Conservation (phyloP, 1,140 invertebrate species). For the Caenorhabditis inopinata region DNA sequence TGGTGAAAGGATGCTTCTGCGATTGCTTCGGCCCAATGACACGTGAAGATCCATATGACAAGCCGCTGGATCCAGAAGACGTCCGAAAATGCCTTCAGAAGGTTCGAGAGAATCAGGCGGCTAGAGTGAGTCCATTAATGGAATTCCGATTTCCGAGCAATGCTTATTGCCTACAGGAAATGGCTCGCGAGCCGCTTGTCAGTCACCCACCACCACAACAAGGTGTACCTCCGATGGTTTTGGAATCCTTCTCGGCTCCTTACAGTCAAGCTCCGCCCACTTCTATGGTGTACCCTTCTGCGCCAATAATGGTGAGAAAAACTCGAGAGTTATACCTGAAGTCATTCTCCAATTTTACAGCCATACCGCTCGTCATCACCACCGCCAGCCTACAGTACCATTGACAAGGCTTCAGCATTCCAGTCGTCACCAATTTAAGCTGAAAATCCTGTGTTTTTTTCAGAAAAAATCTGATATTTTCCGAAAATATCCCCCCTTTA, state of each 20-base stretch:
- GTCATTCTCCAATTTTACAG: neutral
- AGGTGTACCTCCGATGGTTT: neutral
- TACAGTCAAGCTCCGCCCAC: neutral
- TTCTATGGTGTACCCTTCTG: neutral
- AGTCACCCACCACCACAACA: neutral
- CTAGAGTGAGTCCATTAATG: neutral
- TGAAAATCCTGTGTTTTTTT: no score
- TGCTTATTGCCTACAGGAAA: neutral
- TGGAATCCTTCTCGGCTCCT: neutral
- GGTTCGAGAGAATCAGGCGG: constrained; percentile 38
- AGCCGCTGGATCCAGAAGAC: constrained; percentile 44
- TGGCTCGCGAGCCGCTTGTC: constrained; percentile 15
- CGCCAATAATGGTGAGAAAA: neutral
- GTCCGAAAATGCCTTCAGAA: constrained; percentile 40
- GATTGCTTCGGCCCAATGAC: constrained; percentile 44
- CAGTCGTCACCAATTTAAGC: no score
- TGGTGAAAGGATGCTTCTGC: constrained; percentile 49
- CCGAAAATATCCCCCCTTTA: no score
- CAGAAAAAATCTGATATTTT: no score
- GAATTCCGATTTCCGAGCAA: no score
- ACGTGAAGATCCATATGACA: constrained; percentile 36
- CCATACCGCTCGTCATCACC: neutral
- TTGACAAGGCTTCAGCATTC: no score
- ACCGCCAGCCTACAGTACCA: neutral
- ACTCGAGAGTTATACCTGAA: no score